Evolutionary conservation across 2,797 vertebrate genomes (phyloP).

Genomic region (Rhinichthys osculus): DNA sequence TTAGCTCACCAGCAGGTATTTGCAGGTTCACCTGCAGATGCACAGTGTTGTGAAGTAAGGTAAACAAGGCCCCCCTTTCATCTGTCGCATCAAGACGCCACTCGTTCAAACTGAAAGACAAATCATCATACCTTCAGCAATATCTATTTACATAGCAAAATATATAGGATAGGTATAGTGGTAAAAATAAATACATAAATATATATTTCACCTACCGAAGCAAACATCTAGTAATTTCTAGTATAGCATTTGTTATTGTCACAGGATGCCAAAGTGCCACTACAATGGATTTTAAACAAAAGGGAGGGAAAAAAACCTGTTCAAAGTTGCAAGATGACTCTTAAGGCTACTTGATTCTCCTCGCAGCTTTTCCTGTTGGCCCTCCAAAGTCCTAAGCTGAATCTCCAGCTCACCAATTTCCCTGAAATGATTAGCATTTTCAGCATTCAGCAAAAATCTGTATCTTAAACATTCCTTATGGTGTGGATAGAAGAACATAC

Average conservation of each 20-base stretch:
- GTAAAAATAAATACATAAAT: not conserved
- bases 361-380: slow-evolving; percentile 65
- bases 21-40: slow-evolving; percentile 70
- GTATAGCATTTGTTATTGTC: not conserved
- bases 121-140: slow-evolving; percentile 6
- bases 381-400: slow-evolving; percentile 65
- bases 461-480: not conserved
- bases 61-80: slow-evolving; percentile 64
- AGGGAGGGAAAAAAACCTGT: slow-evolving; percentile 65
- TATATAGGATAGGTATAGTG: not conserved
- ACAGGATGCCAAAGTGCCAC: not conserved
- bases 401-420: slow-evolving; percentile 68
- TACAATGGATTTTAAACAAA: not conserved
- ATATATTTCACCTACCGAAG: not conserved
- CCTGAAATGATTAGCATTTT: slow-evolving; percentile 64
- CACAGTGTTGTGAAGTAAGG: slow-evolving; percentile 76
- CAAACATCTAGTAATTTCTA: not conserved
- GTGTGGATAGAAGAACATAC: slow-evolving; percentile 60
- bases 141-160: not conserved
- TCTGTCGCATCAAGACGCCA: slow-evolving; percentile 69
- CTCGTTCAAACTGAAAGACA: slow-evolving; percentile 74
- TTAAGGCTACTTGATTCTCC: slow-evolving; percentile 69
- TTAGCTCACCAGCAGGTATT: slow-evolving; percentile 64
- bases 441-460: not conserved
- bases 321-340: slow-evolving; percentile 57